A percentile compares a stretch with the other conserved stretches of the same genome.
phyloP scores from a whole-genome alignment of 1,140 invertebrate species.

The Megathymus violae region DNA sequence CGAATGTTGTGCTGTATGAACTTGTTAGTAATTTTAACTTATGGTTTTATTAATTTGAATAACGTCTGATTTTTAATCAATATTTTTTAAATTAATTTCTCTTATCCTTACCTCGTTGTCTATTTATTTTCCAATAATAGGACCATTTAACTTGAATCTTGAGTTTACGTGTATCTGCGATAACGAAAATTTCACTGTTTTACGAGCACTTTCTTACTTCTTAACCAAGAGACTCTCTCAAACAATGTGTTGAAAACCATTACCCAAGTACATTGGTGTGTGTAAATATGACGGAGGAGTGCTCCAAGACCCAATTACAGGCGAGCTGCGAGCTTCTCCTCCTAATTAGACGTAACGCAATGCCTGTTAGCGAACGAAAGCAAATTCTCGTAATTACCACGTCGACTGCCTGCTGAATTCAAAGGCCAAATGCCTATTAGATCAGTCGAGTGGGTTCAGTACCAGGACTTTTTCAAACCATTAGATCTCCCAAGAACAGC shows the following conservation, averaged over 20 bases:
- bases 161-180: not conserved
- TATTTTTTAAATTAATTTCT: too few relatives aligned
- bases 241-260: constrained; percentile 22
- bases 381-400: constrained; percentile 45
- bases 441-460: not conserved
- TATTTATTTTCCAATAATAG: not conserved
- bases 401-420: constrained; percentile 1
- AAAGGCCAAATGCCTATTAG: not conserved
- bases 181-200: not conserved
- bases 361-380: constrained; percentile 37
- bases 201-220: not conserved
- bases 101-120: too few relatives aligned
- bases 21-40: too few relatives aligned
- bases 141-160: not conserved
- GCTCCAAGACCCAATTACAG: constrained; percentile 40
- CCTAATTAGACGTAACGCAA: constrained; percentile 48
- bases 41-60: too few relatives aligned
- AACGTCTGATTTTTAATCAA: too few relatives aligned
- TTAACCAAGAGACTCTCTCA: constrained; percentile 6
- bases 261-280: constrained; percentile 8
- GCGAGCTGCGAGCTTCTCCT: constrained; percentile 35
- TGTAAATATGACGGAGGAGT: constrained; percentile 28
- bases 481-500: too few relatives aligned
- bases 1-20: too few relatives aligned
- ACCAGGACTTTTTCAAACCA: too few relatives aligned